Evolutionary conservation across 2,797 vertebrate genomes (phyloP).

Genomic region (Basileuterus tristriatus): DNA sequence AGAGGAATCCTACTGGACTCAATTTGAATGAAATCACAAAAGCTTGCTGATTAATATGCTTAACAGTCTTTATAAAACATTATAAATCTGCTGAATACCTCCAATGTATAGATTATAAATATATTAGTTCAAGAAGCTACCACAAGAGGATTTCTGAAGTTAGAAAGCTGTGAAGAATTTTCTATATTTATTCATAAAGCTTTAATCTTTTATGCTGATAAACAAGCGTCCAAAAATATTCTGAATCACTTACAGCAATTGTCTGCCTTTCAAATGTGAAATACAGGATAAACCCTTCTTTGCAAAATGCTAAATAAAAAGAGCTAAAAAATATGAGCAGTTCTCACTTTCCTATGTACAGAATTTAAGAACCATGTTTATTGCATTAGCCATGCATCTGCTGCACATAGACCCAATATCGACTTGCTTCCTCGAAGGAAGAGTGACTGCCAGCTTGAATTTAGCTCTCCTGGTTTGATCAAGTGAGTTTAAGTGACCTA

Average conservation of each 20-base stretch:
- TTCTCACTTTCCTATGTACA: neutral
- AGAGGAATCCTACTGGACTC: neutral
- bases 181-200: constrained; percentile 20
- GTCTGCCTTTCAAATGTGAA: constrained; percentile 25
- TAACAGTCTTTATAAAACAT: neutral
- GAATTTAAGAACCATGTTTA: constrained; percentile 40
- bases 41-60: constrained; percentile 2
- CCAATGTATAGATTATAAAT: constrained; percentile 20
- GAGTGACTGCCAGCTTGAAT: constrained; percentile 33
- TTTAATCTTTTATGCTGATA: constrained; percentile 34
- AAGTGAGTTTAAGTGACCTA: constrained; percentile 27
- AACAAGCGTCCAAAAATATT: neutral
- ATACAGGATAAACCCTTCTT: neutral
- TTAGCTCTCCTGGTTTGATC: constrained; percentile 14
- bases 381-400: constrained; percentile 39
- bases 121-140: neutral
- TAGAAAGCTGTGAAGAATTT: neutral
- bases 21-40: neutral
- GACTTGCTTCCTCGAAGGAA: constrained; percentile 51
- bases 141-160: constrained; percentile 18
- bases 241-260: neutral
- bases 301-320: neutral
- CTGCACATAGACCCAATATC: neutral
- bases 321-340: neutral
- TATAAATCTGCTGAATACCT: neutral